These are phyloP conservation scores for Protophormia terraenovae DNA, from an alignment of 2,888 invertebrate species.

Conservation along the genomic window DNA sequence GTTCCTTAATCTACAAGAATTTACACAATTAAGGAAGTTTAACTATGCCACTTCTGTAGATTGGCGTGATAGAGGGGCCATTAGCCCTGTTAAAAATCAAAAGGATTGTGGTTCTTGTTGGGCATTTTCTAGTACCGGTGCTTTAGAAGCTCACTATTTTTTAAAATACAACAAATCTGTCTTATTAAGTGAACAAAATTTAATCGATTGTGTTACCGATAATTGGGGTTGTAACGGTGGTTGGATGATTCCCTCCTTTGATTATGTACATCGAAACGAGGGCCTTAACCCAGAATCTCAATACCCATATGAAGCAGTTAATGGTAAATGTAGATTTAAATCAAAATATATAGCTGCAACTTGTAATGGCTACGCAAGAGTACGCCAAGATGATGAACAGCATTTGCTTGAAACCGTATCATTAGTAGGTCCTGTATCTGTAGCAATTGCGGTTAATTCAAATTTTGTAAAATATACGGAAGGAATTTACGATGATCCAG, in stretches of 20 bases:
- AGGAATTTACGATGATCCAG: constrained; percentile 90
- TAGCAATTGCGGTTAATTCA: constrained; percentile 93
- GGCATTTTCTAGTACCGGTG: constrained; percentile 95
- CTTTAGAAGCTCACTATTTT: constrained; percentile 94
- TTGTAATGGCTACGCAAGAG: constrained; percentile 90
- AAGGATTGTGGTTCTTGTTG: constrained; percentile 95
- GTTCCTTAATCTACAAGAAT: background rate
- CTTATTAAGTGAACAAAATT: constrained; percentile 95
- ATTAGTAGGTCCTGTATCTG: constrained; percentile 91
- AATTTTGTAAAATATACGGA: constrained; percentile 92
- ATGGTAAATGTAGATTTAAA: constrained; percentile 87
- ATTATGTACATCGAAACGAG: constrained; percentile 89
- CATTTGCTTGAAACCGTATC: constrained; percentile 90
- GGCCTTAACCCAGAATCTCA: constrained; percentile 94
- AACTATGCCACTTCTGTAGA: constrained; percentile 81
- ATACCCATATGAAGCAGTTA: constrained; percentile 92
- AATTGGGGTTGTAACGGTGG: constrained; percentile 94
- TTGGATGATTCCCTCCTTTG: constrained; percentile 90
- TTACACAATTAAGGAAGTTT: background rate
- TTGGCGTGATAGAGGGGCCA: constrained; percentile 92
- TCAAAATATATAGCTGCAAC: constrained; percentile 87
- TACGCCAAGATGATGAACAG: constrained; percentile 87
- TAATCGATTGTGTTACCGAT: constrained; percentile 91
- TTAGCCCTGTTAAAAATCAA: constrained; percentile 95
- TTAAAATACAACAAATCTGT: constrained; percentile 88